Evolutionary conservation across 2,113 vertebrate genomes (phyloP).

Genomic region (Fregetta grallaria): DNA sequence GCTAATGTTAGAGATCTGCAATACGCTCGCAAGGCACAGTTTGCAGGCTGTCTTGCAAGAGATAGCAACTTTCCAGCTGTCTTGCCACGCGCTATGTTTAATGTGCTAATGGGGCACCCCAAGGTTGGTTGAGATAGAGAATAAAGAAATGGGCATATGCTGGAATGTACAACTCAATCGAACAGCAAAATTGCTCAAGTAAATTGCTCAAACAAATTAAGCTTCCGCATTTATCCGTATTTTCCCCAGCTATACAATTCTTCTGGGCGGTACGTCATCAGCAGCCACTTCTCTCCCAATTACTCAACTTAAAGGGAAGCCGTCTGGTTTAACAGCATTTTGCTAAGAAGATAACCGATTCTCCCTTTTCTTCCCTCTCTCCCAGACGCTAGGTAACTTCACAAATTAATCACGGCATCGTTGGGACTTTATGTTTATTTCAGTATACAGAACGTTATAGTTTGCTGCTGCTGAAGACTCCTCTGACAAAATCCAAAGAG

Average conservation of each 20-base stretch:
- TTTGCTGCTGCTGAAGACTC: slow-evolving; percentile 25
- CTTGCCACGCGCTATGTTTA: background rate
- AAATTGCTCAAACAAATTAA: slow-evolving; percentile 43
- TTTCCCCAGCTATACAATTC: background rate
- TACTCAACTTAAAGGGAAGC: background rate
- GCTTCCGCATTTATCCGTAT: background rate
- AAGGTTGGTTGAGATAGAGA: background rate
- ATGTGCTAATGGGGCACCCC: slow-evolving; percentile 14
- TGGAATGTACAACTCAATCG: background rate
- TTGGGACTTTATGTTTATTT: slow-evolving; percentile 44
- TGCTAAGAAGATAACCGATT: background rate
- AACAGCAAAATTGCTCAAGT: background rate
- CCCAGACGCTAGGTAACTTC: slow-evolving; percentile 4
- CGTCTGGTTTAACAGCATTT: background rate
- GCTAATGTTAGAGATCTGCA: background rate
- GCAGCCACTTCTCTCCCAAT: slow-evolving; percentile 15
- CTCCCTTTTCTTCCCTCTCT: background rate
- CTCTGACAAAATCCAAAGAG: background rate
- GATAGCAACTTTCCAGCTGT: background rate
- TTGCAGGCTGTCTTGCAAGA: background rate
- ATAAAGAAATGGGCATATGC: background rate
- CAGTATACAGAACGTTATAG: background rate
- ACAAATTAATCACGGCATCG: slow-evolving; percentile 53
- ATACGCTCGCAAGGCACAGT: background rate
- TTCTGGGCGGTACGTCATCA: background rate